Percentiles rank a stretch among this genome's conserved stretches.
Evolutionary conservation across 2,113 vertebrate genomes (phyloP).

Genomic region (Madoqua kirkii): DNA sequence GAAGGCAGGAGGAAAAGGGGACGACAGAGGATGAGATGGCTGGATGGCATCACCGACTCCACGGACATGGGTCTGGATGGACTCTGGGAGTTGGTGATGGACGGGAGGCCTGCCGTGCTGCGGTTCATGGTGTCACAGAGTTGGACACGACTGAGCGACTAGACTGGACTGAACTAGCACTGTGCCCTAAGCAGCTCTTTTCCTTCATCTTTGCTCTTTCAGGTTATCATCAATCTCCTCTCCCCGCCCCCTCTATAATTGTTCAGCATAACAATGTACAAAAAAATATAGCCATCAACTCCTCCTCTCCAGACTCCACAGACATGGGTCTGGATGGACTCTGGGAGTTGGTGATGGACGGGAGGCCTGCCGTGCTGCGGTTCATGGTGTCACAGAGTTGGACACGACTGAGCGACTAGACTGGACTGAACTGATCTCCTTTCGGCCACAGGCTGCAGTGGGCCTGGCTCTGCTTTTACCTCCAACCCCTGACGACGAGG

Average conservation of each 20-base stretch:
- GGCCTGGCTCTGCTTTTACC: not conserved
- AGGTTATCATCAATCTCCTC: accelerated
- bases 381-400: not conserved
- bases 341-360: too few species aligned
- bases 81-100: not conserved
- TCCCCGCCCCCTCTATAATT: not conserved
- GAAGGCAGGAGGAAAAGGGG: too few species aligned
- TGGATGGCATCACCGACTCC: accelerated
- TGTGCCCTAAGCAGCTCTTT: not conserved
- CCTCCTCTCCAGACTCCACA: not conserved
- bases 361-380: not conserved
- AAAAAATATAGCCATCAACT: not conserved
- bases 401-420: not conserved
- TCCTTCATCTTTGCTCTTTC: not conserved
- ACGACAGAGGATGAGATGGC: too few species aligned
- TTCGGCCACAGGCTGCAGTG: not conserved
- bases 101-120: not conserved
- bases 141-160: not conserved
- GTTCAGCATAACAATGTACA: not conserved
- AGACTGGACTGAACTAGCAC: not conserved
- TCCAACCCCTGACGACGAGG: accelerated
- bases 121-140: not conserved
- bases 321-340: too few species aligned
- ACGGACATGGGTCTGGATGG: too few species aligned
- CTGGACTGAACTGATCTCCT: not conserved